phyloP scores from a whole-genome alignment of 2,888 invertebrate species.

The Salpingus planirostris region DNA sequence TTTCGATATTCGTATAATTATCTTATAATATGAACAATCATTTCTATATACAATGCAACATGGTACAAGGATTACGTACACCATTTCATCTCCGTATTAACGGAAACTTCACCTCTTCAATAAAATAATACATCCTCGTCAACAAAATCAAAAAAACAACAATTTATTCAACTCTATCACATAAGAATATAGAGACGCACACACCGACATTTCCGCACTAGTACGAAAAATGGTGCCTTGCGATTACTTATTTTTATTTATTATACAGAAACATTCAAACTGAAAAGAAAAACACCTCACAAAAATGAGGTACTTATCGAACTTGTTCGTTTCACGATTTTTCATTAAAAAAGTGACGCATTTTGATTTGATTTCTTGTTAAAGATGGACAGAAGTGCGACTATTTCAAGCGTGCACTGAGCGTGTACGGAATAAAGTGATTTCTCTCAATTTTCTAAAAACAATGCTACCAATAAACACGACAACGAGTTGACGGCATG shows the following conservation, averaged over 20 bases:
- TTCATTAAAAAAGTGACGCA: constrained; percentile 2
- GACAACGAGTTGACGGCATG: constrained; percentile 17
- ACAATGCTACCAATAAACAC: constrained; percentile 20
- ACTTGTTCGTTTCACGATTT: constrained; percentile 5
- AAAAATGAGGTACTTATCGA: not conserved
- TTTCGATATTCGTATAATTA: constrained; percentile 43
- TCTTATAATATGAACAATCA: constrained; percentile 43
- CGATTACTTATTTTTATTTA: too few species aligned
- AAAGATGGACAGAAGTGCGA: constrained; percentile 19
- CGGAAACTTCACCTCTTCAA: constrained; percentile 29
- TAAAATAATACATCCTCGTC: constrained; percentile 27
- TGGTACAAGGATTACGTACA: constrained; percentile 39
- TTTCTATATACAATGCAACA: constrained; percentile 43
- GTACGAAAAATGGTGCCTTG: constrained; percentile 15
- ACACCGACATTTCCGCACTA: constrained; percentile 21
- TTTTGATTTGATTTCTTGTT: constrained; percentile 17
- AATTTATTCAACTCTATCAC: constrained; percentile 35
- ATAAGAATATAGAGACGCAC: constrained; percentile 18
- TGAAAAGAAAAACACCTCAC: not conserved
- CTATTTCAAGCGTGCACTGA: constrained; percentile 32
- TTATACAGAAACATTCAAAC: constrained; percentile 1
- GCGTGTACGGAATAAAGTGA: constrained; percentile 26
- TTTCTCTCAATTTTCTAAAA: constrained; percentile 42
- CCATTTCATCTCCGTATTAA: constrained; percentile 29
- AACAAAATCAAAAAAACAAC: constrained; percentile 33